phyloP scores from a whole-genome alignment of 2,888 invertebrate genomes.

The Cataglyphis altisquamis region DNA sequence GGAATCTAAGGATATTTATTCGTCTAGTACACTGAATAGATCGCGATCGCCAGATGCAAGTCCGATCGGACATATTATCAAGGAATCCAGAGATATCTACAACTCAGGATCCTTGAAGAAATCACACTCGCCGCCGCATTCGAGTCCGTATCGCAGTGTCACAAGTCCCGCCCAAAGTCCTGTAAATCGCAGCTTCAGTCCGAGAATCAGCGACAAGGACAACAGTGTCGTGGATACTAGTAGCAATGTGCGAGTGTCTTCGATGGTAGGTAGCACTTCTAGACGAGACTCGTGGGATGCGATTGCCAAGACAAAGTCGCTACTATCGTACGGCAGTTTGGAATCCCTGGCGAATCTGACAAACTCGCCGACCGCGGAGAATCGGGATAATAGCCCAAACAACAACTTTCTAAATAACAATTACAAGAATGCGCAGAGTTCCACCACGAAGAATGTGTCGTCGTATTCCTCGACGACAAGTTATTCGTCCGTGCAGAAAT shows the following conservation, averaged over 20 bases:
- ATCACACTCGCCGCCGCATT: conserved; percentile 78
- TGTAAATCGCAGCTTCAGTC: conserved; percentile 81
- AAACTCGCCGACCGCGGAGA: conserved; percentile 87
- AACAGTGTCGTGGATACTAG: conserved; percentile 84
- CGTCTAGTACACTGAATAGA: conserved; percentile 78
- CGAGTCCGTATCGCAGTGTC: conserved; percentile 78
- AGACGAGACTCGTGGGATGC: conserved; percentile 94
- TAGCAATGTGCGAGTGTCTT: conserved; percentile 87
- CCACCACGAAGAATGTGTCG: conserved; percentile 75
- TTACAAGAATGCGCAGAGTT: conserved; percentile 77
- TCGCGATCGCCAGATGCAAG: conserved; percentile 79
- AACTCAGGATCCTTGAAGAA: conserved; percentile 75
- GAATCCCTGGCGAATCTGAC: conserved; percentile 91
- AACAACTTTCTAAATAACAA: conserved; percentile 68
- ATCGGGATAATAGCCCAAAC: conserved; percentile 86
- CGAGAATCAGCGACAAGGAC: conserved; percentile 78
- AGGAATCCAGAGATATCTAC: conserved; percentile 81
- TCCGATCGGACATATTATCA: conserved; percentile 76
- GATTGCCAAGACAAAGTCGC: conserved; percentile 92
- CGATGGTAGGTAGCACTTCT: conserved; percentile 87
- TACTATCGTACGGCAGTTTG: conserved; percentile 90
- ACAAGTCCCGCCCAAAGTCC: conserved; percentile 77
- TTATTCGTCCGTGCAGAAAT: conserved; percentile 74
- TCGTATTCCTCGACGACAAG: conserved; percentile 78
- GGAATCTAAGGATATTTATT: conserved; percentile 82